Base-by-base conservation (phyloP, 2,797 vertebrate species). In the Mycteria americana region DNA sequence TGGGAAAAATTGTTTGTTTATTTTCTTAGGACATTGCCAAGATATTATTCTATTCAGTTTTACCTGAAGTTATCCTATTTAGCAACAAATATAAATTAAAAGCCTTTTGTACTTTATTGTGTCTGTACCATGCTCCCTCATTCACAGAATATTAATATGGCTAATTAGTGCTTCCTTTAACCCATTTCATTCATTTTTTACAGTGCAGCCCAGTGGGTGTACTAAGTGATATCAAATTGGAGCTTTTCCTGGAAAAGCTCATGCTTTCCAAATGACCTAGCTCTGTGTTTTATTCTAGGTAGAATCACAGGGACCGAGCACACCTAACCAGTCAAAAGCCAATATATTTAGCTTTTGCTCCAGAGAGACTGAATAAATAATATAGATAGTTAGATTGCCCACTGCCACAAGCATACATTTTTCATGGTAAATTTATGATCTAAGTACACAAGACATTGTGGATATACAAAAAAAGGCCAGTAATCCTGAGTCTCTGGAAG, bases 341-440 rank as follows among this genome's bases (percentile, higher is more conserved):
- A 92, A 92, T 88, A 88, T 54, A 92, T 75, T 91, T 92, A 88
- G 73, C 8, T 81, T 92, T 93, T 88, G 5, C 73, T 94, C 46
- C 46, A 92, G 83, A 93, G 79, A 81, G 41, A 68, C 33, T 75
- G 31, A 90, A 94, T 93, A 93, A 90, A 90, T 92, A 88, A 90
- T 82, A 93, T 5, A 91, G 59, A 64, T 80, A 85, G 67, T 82
- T 88, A 88, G 73, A 86, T 81, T 88, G 62, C 46, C 46, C 57
- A 92, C 39, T 75, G 88, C 64, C 76, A 92, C 62, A 68, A 68
- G 27, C 43, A 92, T 90, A 45, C 57, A 62, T 91, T 94, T 96
- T 87, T 88, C 85, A 94, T 81, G 54, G 85, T 80, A 94, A 91
- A 82, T 83, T 62, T 93, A 77, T 88, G 84, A 85, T 78, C 46